These are phyloP conservation scores for Barbus barbus DNA, from an alignment of 2,113 vertebrate species.

Conservation along the genomic window DNA sequence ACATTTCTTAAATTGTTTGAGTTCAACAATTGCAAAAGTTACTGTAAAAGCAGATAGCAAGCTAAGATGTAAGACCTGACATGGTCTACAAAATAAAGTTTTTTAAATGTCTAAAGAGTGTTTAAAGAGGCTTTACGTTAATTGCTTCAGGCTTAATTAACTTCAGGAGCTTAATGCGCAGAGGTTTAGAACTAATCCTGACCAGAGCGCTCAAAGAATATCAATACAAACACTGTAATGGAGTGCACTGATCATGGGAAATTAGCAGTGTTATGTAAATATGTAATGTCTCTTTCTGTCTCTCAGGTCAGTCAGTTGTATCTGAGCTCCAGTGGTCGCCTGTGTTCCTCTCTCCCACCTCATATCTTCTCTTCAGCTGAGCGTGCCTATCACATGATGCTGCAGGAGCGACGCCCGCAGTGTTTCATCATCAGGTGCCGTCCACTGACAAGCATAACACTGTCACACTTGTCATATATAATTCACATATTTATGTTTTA, in stretches of 20 bases:
- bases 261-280: constrained; percentile 3
- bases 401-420: constrained; percentile 85
- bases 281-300: constrained; percentile 20
- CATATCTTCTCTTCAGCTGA: constrained; percentile 95
- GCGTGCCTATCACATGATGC: constrained; percentile 89
- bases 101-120: background rate
- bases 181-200: background rate
- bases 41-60: too few species aligned
- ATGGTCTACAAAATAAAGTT: background rate
- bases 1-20: background rate
- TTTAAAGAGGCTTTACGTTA: background rate
- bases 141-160: background rate
- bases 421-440: constrained; percentile 92
- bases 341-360: constrained; percentile 87
- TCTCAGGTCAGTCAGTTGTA: constrained; percentile 92
- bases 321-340: constrained; percentile 81
- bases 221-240: background rate
- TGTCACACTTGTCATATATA: background rate
- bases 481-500: background rate
- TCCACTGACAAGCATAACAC: background rate
- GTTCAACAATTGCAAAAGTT: background rate
- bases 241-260: background rate
- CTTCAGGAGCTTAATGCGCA: background rate
- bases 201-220: background rate
- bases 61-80: background rate